Evolutionary conservation across 2,797 vertebrate genomes (phyloP), one percentile per base, ranked within the genome.

Genomic region (Cottoperca gobio): DNA sequence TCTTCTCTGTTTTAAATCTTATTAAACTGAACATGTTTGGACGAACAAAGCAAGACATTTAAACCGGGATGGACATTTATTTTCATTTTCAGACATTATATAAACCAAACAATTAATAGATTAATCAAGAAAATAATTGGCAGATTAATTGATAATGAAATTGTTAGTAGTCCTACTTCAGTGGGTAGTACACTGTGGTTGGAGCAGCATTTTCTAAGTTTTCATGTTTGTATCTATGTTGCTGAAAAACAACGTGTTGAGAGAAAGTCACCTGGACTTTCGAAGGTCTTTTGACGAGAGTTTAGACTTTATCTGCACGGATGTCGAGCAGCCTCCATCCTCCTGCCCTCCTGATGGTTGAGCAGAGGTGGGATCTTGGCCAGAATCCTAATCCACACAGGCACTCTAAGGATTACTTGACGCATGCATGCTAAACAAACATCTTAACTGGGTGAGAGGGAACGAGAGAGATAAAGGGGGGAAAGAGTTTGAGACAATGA

Each of bases 361-460:
- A 62, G 63, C 68, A 71, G 73, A 83, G 60, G 77, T 61, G 72
- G 83, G 83, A 82, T 70, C 72, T 68, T 6, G 33, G 79, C 89
- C 87, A 84, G 76, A n/a, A 58, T 42, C 50, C 59, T 91, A 92
- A 93, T 92, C 89, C 85, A 83, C 62, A 39, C 87, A 63, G 78
- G 78, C 81, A 79, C 80, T 84, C 54, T 17, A 73, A 60, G 86
- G 91, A 91, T 93, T 92, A 92, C 78, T 77, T 40, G 64, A 76
- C 46, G 53, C 75, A 54, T 1, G 43, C 75, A 71, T 48, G 83
- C 82, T 76, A 84, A 88, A 89, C 84, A 86, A 90, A 82, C 77
- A 81, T 79, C 64, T 77, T 70, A 78, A 80, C 67, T 73, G 73
- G 75, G 81, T 79, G 70, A 88, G 80, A 81, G 84, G 76, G 63